Conservation (phyloP, 1,140 invertebrate species). For the Aphis craccivora region DNA sequence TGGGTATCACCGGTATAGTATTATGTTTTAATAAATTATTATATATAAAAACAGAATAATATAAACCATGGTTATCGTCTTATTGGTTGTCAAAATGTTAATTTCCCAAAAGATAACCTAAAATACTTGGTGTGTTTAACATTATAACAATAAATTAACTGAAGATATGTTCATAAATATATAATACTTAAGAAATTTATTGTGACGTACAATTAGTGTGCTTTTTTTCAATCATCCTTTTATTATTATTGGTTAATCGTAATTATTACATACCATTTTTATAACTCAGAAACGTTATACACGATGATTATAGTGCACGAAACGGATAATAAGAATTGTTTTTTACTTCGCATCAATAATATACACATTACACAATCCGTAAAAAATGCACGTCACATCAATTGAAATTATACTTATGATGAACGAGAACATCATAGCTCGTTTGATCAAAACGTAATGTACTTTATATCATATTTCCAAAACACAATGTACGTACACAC, state of each 20-base stretch:
- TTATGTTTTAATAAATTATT: too few relatives aligned
- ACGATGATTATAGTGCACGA: background rate
- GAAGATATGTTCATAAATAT: background rate
- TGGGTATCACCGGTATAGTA: too few relatives aligned
- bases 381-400: background rate
- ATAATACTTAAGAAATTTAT: background rate
- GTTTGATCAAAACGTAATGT: slow-evolving; percentile 14
- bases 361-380: background rate
- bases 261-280: slow-evolving; percentile 18
- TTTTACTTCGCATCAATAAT: background rate
- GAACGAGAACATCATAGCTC: background rate
- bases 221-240: background rate
- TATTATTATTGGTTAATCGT: background rate
- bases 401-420: slow-evolving; percentile 25
- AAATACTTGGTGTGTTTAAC: too few relatives aligned
- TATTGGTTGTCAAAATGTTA: too few relatives aligned
- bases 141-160: background rate
- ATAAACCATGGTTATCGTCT: too few relatives aligned
- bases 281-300: background rate
- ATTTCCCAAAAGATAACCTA: too few relatives aligned
- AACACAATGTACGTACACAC: background rate
- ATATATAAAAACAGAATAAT: too few relatives aligned
- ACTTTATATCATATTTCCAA: background rate
- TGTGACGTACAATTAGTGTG: background rate
- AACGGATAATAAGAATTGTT: background rate